These are phyloP conservation scores for Enteromius treurensis DNA, from an alignment of 2,797 vertebrate species.

Conservation along the genomic window DNA sequence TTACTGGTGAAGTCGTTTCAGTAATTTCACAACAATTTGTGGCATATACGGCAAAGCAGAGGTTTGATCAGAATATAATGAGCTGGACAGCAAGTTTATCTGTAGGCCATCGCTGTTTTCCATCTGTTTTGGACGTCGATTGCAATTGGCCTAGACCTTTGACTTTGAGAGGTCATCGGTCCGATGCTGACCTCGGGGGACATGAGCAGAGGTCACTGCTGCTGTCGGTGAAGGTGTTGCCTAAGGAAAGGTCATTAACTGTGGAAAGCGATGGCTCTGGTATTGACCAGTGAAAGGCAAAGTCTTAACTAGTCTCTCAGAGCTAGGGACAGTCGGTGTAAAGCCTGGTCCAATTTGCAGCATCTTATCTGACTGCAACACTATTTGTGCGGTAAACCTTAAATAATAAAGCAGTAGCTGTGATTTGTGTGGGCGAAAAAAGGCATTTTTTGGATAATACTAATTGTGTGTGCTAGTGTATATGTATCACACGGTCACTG, in stretches of 20 bases:
- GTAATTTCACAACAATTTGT: background rate
- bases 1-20: background rate
- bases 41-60: background rate
- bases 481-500: background rate
- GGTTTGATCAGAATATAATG: slow-evolving; percentile 66
- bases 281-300: slow-evolving; percentile 3
- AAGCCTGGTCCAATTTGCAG: background rate
- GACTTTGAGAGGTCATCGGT: slow-evolving; percentile 69
- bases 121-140: slow-evolving; percentile 71
- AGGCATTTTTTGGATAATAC: no score
- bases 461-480: no score
- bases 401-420: background rate
- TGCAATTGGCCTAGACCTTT: slow-evolving; percentile 75
- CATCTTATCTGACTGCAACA: background rate
- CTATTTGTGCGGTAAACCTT: background rate
- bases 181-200: slow-evolving; percentile 58
- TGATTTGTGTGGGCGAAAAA: background rate
- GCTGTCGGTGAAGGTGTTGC: slow-evolving; percentile 21
- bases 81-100: slow-evolving; percentile 77
- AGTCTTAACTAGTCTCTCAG: background rate
- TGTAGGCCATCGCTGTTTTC: slow-evolving; percentile 53
- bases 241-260: slow-evolving; percentile 46
- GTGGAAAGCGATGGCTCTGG: background rate
- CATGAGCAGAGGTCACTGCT: slow-evolving; percentile 16
- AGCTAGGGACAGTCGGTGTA: background rate